Conservation (phyloP, 1,140 invertebrate species). For the Semibalanus balanoides region DNA sequence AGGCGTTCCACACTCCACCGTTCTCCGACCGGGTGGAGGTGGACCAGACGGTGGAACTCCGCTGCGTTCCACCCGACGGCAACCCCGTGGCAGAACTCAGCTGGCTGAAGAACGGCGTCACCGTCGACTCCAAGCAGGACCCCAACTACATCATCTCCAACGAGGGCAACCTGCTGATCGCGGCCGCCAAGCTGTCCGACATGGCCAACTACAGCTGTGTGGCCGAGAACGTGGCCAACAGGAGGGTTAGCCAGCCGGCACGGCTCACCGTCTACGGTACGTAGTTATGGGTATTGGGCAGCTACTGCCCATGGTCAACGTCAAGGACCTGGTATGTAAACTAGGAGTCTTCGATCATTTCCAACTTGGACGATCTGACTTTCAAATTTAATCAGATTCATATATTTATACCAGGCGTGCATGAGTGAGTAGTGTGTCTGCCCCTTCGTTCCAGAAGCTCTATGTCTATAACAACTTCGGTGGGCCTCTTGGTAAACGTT, state of each 20-base stretch:
- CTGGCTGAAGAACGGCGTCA: conserved; percentile 59
- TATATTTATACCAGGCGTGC: too few species aligned
- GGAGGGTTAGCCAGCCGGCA: conserved; percentile 67
- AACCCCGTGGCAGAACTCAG: conserved; percentile 68
- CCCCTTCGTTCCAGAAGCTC: too few species aligned
- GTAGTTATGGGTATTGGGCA: conserved; percentile 26
- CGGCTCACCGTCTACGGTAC: conserved; percentile 85
- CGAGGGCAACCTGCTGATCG: conserved; percentile 77
- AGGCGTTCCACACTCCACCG: conserved; percentile 63
- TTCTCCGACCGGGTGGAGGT: conserved; percentile 66
- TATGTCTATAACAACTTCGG: too few species aligned
- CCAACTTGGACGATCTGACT: too few species aligned
- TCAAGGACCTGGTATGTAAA: too few species aligned
- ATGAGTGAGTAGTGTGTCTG: too few species aligned
- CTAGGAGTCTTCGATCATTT: too few species aligned
- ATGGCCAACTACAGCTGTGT: conserved; percentile 94
- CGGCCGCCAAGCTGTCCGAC: conserved; percentile 67
- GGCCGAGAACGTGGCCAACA: conserved; percentile 83
- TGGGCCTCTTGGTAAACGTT: too few species aligned
- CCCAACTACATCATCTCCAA: conserved; percentile 50
- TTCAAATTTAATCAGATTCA: too few species aligned
- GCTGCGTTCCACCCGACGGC: conserved; percentile 74
- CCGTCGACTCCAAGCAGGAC: conserved; percentile 40
- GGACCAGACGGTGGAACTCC: conserved; percentile 66
- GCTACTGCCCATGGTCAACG: too few species aligned